A percentile compares a stretch with the other conserved stretches of the same genome.
Conservation (phyloP, 2,888 invertebrate genomes). For the Parascotia fuliginaria region DNA sequence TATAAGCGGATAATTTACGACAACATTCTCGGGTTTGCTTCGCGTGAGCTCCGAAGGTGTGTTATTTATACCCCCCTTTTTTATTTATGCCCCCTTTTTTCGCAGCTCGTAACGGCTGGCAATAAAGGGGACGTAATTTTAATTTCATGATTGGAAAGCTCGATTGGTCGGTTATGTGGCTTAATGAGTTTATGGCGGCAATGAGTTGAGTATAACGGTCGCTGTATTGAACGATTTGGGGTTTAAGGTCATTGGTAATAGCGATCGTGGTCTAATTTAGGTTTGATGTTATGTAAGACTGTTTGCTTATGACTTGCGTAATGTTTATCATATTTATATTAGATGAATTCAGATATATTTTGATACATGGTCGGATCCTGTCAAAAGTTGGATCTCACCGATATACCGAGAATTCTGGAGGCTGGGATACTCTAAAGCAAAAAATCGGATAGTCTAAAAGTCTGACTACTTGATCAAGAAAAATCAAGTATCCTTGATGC, state of each 20-base stretch:
- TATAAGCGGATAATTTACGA: conserved; percentile 82
- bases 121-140: conserved; percentile 84
- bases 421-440: no score
- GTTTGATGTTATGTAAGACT: conserved; percentile 25
- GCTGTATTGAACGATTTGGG: conserved; percentile 60
- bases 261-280: conserved; percentile 33
- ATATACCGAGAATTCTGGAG: no score
- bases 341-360: no score
- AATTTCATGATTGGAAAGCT: conserved; percentile 86
- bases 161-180: conserved; percentile 82
- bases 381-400: no score
- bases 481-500: no score
- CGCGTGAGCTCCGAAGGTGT: conserved; percentile 81
- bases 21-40: conserved; percentile 66
- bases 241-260: conserved; percentile 54
- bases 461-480: no score
- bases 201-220: conserved; percentile 75
- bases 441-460: no score
- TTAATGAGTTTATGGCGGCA: conserved; percentile 82
- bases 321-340: neutral
- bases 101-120: conserved; percentile 84
- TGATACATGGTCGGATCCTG: no score
- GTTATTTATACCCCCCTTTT: conserved; percentile 84
- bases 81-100: conserved; percentile 85
- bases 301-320: conserved; percentile 5